A percentile compares a stretch with the other conserved stretches of the same genome.
Conservation (phyloP, 2,888 invertebrate species). For the Coenonympha glycerion region DNA sequence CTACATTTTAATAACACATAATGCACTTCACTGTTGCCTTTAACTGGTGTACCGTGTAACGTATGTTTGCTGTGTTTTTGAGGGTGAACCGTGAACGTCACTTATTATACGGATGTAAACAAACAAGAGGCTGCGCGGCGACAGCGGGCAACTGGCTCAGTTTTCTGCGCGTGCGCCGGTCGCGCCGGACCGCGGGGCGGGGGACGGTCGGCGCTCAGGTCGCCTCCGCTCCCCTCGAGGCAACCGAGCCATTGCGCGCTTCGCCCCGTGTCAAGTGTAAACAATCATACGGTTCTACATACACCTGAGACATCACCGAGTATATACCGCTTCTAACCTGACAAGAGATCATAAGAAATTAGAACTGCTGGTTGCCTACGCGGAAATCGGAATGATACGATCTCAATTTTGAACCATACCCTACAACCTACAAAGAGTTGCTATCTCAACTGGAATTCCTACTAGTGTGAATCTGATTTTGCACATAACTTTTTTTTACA, state of each 20-base stretch:
- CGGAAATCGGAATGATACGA: too few relatives aligned
- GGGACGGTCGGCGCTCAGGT: slow-evolving; percentile 36
- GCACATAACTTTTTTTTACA: too few relatives aligned
- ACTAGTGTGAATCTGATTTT: too few relatives aligned
- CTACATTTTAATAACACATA: slow-evolving; percentile 6
- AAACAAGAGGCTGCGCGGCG: slow-evolving; percentile 73
- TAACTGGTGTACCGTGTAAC: neutral
- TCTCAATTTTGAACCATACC: neutral
- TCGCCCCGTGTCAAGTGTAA: too few relatives aligned
- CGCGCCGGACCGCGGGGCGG: slow-evolving; percentile 38
- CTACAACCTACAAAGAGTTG: too few relatives aligned
- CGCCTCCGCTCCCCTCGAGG: slow-evolving; percentile 51
- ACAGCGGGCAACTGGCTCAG: slow-evolving; percentile 68
- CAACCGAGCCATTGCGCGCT: slow-evolving; percentile 51
- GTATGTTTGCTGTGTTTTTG: slow-evolving; percentile 4
- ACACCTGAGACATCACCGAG: slow-evolving; percentile 48
- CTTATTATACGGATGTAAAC: slow-evolving; percentile 46
- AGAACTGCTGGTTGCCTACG: neutral
- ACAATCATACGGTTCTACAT: slow-evolving; percentile 41
- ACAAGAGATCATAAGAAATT: neutral
- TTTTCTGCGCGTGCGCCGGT: slow-evolving; percentile 66
- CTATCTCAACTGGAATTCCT: too few relatives aligned
- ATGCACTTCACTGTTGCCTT: slow-evolving; percentile 16
- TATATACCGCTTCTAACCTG: neutral
- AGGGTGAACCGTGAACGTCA: slow-evolving; percentile 19